Evolutionary conservation across 2,797 vertebrate genomes (phyloP), one percentile per base, ranked within the genome.

Genomic region (Enteromius anoplus): DNA sequence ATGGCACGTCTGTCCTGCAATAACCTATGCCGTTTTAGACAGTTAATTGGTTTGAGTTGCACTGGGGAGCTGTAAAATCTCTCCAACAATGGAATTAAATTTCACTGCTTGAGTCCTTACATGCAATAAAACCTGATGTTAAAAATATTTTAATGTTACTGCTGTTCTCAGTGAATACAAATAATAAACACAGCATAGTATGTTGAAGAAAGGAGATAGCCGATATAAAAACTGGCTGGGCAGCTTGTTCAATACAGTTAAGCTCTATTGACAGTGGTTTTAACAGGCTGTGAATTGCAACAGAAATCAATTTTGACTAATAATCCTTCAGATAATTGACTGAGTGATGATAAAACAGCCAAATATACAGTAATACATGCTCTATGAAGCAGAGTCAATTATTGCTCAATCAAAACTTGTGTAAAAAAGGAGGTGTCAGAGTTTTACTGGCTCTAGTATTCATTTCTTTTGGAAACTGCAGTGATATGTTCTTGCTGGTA

Each of bases 11-110:
- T 78, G 86, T 87, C 68, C 82, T 71, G 14, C 84, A 86, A 89
- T 90, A 87, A 91, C 81, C 89, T 87, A 88, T 64, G 68, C 29
- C 14, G 79, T 88, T 85, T 86, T 78, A 73, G 82, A 85, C 82
- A 85, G 76, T 78, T 84, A 86, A 85, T 77, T 83, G 73, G 85
- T 72, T 6, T 88, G 85, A 83, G 80, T 77, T 87, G 87, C 81
- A 86, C 89, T 87, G 89, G 82, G 71, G 51, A 86, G 87, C 90
- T 8, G 8, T 62, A 76, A 72, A 86, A 21, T 62, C 62, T 66
- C 34, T 75, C 26, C 42, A 75, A 55, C 62, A 75, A 70, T 49
- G 32, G 70, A 78, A 70, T 78, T 47, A 84, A 51, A 65, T 53
- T 68, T 58, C 34, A 40, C 68, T 34, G 78, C 70, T 79, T 58